Conservation (phyloP, 2,797 vertebrate genomes). For the Nannoperca australis region DNA sequence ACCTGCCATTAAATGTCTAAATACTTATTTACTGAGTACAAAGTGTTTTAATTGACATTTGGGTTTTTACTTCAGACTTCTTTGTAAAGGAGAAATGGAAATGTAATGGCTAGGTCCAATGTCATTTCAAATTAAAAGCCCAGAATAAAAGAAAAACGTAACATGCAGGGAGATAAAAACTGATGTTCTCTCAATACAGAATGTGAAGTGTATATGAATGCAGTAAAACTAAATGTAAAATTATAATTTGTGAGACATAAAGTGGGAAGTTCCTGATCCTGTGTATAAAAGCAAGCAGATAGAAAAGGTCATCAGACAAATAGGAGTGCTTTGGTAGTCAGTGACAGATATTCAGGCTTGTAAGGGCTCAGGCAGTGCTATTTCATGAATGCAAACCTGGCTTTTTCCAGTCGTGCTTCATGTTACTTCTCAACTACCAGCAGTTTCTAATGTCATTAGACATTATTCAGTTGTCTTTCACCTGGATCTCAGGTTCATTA, state of each 20-base stretch:
- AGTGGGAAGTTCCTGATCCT: background rate
- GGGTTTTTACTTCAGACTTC: background rate
- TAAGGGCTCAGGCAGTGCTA: slow-evolving; percentile 1
- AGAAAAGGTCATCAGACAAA: slow-evolving; percentile 43
- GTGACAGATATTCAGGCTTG: slow-evolving; percentile 36
- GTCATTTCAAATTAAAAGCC: background rate
- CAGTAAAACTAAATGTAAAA: background rate
- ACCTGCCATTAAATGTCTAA: background rate
- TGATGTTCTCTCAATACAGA: background rate
- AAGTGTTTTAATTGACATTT: background rate
- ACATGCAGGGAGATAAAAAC: background rate
- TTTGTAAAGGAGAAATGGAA: background rate
- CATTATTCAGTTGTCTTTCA: slow-evolving; percentile 44
- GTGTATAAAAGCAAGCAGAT: slow-evolving; percentile 8
- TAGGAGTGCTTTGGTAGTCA: slow-evolving; percentile 11
- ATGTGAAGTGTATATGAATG: background rate
- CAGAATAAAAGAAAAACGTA: background rate
- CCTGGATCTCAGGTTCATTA: slow-evolving; percentile 61
- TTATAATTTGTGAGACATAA: background rate
- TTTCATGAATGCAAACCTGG: slow-evolving; percentile 35
- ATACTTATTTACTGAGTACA: background rate
- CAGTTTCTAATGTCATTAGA: slow-evolving; percentile 52
- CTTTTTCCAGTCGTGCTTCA: slow-evolving; percentile 37
- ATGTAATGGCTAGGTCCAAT: background rate
- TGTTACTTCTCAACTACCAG: slow-evolving; percentile 43